Base-by-base conservation (phyloP, 2,888 invertebrate genomes). In the Drosophila rellima region DNA sequence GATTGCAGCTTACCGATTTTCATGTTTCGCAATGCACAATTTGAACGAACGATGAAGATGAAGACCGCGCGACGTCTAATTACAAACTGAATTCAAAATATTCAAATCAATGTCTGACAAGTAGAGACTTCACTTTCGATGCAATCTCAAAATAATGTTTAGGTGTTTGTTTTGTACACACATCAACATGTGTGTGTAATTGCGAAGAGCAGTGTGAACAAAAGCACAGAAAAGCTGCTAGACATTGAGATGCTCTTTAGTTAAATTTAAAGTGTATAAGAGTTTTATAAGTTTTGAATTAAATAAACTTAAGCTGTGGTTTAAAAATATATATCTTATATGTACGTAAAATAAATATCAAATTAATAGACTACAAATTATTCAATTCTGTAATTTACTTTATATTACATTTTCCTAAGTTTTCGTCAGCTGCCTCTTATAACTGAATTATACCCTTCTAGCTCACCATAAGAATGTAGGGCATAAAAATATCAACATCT, bases 31-130 rank as follows among this genome's bases (percentile, higher is more conserved):
- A 40, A 10, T 56, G n/a, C 17, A 13, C 8, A 20, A 39, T 62
- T 62, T 52, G 29, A 47, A 23, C 35, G 23, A 42, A 23, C 57
- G 31, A 35, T 35, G 23, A 8, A 7, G 39, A 15, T 64, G 75
- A 62, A 47, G 50, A 50, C 52, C 62, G 68, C 62, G 47, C 78
- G 48, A 64, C 74, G 82, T 67, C 67, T 63, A 69, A 70, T 70
- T 82, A 67, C 77, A 73, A 87, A 85, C 88, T 89, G 84, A 85
- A 82, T 66, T 74, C 67, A 17, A 57, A 74, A 72, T 87, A 87
- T 89, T 88, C 71, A 88, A 89, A 88, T 77, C 51, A 56, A 44
- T 50, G 66, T 76, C 73, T 50, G 66, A 67, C 77, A 77, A 62
- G 70, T 79, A 79, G 68, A 68, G 74, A 74, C 65, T 65, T 61